Base-by-base conservation (phyloP, 2,113 vertebrate genomes). In the Apteryx owenii region DNA sequence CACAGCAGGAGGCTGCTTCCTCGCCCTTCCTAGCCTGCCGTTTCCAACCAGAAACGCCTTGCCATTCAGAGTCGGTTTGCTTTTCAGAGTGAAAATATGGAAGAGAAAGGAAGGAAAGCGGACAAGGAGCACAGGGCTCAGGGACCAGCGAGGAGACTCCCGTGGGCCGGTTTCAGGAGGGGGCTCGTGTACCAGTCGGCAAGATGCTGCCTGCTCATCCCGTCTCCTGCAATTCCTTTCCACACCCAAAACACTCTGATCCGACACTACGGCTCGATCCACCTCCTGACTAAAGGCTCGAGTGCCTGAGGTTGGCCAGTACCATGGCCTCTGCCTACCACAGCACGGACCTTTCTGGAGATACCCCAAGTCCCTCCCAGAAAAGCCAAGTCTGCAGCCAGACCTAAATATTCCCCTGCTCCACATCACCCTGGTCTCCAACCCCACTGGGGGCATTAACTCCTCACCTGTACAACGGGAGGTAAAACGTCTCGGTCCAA, bases 401-500 rank as follows among this genome's bases (percentile, higher is more conserved):
- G 44, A 15, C 44, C 44, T 46, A 46, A 46, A 46, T 16, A 46
- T 14, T 46, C 44, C 50, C 4, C 21, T 18, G 15, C 36, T 88
- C 13, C 44, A 56, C 44, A 71, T 5, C 16, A 60, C 23, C 0
- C 12, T 50, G 38, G 65, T 33, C 65, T 61, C 50, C 40, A 94
- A 0, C 11, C 14, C 31, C 7, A 1, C n/a, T 2, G 10, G 8
- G 56, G 62, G 6, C 19, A 9, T 33, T 5, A 10, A 19, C 19
- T 13, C 18, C 42, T 8, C 44, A 46, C 44, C 44, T 46, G 36
- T 38, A 38, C 36, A 17, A 46, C 44, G 3, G 44, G 44, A 46
- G 36, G 36, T 38, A 38, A 38, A 38, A 38, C 36, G 36, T 46
- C 16, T 46, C 14, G 14, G 16, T 19, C 18, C 46, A 48, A 9